Percentiles rank a stretch among this genome's conserved stretches.
These are phyloP conservation scores for Parazoanthus atlanticus DNA, from an alignment of 92 coral and sea anemone genomes.

Conservation along the genomic window DNA sequence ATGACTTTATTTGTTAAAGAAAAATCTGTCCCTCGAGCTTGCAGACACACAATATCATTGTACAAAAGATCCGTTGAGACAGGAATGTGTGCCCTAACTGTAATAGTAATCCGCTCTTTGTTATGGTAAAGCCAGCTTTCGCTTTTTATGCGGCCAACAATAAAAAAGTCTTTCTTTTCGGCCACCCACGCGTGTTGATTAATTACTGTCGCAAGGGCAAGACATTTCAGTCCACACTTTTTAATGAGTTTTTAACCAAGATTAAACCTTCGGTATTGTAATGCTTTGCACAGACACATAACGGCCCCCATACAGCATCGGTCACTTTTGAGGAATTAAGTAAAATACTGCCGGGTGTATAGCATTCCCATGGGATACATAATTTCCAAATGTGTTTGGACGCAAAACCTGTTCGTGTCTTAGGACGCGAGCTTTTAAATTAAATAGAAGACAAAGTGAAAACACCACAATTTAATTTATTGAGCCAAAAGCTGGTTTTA, in stretches of 20 bases:
- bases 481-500: neutral
- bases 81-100: conserved; percentile 4
- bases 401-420: neutral
- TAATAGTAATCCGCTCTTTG: conserved; percentile 16
- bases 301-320: neutral
- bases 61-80: conserved; percentile 13
- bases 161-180: neutral
- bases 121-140: conserved; percentile 15
- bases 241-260: conserved; percentile 1
- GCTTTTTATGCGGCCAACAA: neutral
- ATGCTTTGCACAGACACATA: neutral
- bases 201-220: neutral
- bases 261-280: conserved; percentile 4
- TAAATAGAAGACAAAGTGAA: neutral
- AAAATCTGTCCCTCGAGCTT: neutral
- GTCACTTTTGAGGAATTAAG: conserved; percentile 8
- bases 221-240: conserved; percentile 8
- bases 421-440: neutral
- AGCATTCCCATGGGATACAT: conserved; percentile 6
- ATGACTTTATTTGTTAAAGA: neutral
- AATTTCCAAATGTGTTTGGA: neutral
- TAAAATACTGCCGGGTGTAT: neutral
- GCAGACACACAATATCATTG: conserved; percentile 23
- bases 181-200: conserved; percentile 30
- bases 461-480: neutral